phyloP scores from a whole-genome alignment of 2,113 vertebrate genomes.

The Notothenia rossii region DNA sequence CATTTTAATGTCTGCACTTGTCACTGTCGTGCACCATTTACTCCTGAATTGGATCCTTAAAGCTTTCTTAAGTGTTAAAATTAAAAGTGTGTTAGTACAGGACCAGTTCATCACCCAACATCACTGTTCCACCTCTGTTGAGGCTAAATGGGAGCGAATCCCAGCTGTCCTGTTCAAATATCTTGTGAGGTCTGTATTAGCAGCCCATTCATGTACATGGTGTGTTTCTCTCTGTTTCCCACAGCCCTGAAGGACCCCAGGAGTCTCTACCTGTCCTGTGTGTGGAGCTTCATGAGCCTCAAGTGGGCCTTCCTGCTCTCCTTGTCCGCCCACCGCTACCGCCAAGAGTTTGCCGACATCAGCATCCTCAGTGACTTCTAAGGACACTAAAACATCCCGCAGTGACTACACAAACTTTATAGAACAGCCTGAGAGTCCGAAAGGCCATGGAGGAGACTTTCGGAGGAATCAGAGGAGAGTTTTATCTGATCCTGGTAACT shows the following conservation, averaged over 20 bases:
- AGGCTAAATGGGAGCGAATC: background rate
- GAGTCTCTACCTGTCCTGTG: constrained; percentile 90
- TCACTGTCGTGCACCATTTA: background rate
- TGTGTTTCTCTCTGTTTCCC: constrained; percentile 13
- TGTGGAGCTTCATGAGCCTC: constrained; percentile 93
- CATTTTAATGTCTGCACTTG: too few relatives aligned
- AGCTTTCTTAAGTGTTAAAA: background rate
- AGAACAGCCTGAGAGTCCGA: background rate
- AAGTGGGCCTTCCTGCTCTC: constrained; percentile 92
- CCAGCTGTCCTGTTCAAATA: background rate
- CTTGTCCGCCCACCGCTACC: constrained; percentile 88
- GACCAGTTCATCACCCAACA: background rate
- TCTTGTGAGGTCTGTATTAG: background rate
- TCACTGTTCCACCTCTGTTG: background rate
- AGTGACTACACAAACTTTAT: constrained; percentile 30
- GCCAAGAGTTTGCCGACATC: constrained; percentile 93
- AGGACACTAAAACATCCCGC: constrained; percentile 24
- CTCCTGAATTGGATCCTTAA: background rate
- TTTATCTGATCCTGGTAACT: constrained; percentile 6
- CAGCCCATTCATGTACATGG: background rate
- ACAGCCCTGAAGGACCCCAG: constrained; percentile 88
- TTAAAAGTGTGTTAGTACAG: background rate
- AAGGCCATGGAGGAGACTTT: background rate
- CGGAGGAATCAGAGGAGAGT: constrained; percentile 1
- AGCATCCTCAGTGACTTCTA: constrained; percentile 95